phyloP scores from a whole-genome alignment of 2,797 vertebrate species.

The Cetoscarus ocellatus region DNA sequence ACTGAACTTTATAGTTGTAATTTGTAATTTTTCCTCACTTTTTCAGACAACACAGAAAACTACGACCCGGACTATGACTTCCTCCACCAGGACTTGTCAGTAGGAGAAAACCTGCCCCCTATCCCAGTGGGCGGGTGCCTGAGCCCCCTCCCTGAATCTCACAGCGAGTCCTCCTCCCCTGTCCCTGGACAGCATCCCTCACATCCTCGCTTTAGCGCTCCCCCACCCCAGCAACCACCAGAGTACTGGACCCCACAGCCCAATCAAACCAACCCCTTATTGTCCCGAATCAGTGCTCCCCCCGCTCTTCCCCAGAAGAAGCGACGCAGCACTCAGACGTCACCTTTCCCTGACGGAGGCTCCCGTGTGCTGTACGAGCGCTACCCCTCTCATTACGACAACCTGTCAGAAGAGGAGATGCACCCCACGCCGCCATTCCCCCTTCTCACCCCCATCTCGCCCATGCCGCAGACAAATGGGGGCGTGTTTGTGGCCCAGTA shows the following conservation, averaged over 20 bases:
- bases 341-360: conserved; percentile 76
- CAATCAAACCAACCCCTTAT: conserved; percentile 60
- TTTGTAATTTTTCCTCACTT: not conserved
- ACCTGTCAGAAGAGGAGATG: conserved; percentile 93
- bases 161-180: conserved; percentile 90
- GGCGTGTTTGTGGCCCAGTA: conserved; percentile 84
- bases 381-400: conserved; percentile 94
- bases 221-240: conserved; percentile 64
- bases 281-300: conserved; percentile 75
- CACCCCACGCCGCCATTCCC: conserved; percentile 75
- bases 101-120: conserved; percentile 88
- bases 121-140: conserved; percentile 85
- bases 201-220: conserved; percentile 83
- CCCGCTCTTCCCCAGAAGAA: conserved; percentile 96
- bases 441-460: conserved; percentile 87
- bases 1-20: not conserved
- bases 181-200: conserved; percentile 87
- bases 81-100: conserved; percentile 97
- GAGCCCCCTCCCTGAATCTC: conserved; percentile 94
- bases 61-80: conserved; percentile 99
- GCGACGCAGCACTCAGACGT: conserved; percentile 90
- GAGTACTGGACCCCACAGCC: conserved; percentile 75
- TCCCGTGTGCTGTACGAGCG: conserved; percentile 89
- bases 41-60: conserved; percentile 86
- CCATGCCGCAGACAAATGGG: conserved; percentile 86